Evolutionary conservation across 92 coral and sea anemone genomes (phyloP).

Genomic region (Palythoa grandiflora): DNA sequence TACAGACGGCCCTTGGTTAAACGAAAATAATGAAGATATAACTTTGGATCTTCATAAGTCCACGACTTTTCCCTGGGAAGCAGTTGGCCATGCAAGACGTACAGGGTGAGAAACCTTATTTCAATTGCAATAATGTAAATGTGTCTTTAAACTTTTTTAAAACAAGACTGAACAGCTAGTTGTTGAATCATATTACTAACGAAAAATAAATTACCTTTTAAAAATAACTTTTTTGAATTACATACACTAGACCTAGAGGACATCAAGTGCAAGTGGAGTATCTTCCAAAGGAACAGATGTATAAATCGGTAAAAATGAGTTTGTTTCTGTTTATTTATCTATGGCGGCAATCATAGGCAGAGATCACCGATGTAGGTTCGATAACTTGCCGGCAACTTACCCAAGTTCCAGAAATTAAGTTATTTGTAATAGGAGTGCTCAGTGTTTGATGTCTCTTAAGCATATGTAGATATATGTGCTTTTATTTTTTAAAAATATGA

Average conservation of each 20-base stretch:
- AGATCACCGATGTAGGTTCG: no score
- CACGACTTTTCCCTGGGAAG: conserved; percentile 28
- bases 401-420: no score
- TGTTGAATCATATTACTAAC: not conserved
- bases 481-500: no score
- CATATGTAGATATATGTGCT: no score
- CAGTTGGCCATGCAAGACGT: conserved; percentile 40
- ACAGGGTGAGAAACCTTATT: conserved; percentile 26
- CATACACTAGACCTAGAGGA: not conserved
- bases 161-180: not conserved
- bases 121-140: not conserved
- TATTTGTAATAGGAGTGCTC: no score
- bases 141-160: not conserved
- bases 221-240: not conserved
- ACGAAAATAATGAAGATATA: conserved; percentile 15
- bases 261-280: conserved; percentile 40
- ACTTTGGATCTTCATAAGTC: conserved; percentile 7
- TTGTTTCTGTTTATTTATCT: not conserved
- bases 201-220: not conserved
- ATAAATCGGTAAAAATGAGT: not conserved
- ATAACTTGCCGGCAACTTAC: no score
- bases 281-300: conserved; percentile 6
- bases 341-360: no score
- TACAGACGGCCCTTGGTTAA: not conserved
- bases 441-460: no score